Percentiles rank a stretch among this genome's conserved stretches.
These are phyloP conservation scores for Phyto melanocephala DNA, from an alignment of 2,888 invertebrate species.

Conservation along the genomic window DNA sequence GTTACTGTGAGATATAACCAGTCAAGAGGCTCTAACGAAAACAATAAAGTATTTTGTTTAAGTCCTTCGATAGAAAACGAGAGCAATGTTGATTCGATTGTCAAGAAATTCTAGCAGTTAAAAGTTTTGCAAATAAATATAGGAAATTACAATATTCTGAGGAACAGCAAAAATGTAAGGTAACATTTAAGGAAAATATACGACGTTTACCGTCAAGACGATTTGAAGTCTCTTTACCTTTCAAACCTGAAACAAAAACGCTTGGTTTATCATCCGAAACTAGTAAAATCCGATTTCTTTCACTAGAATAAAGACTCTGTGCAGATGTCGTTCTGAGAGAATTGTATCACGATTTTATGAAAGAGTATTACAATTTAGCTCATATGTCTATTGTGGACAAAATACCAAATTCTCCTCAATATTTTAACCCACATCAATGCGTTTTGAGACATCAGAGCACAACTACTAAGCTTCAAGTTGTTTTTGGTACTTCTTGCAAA, in stretches of 20 bases:
- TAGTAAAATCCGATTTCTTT: conserved; percentile 50
- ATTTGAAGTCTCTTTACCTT: conserved; percentile 10
- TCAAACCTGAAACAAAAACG: conserved; percentile 29
- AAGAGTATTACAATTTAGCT: conserved; percentile 10
- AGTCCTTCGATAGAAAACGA: background rate
- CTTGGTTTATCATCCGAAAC: background rate
- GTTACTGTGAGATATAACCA: background rate
- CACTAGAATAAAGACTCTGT: background rate
- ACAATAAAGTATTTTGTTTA: background rate
- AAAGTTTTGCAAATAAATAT: background rate
- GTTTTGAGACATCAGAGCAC: conserved; percentile 8
- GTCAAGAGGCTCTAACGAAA: background rate
- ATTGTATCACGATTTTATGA: conserved; percentile 20
- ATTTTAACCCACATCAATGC: conserved; percentile 40
- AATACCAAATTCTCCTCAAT: conserved; percentile 26
- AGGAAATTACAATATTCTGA: background rate
- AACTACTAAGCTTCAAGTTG: conserved; percentile 13
- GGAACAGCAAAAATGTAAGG: conserved; percentile 45
- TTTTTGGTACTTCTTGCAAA: background rate
- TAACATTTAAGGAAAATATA: conserved; percentile 17
- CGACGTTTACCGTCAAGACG: background rate
- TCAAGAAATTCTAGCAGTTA: background rate
- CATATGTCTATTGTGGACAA: conserved; percentile 1
- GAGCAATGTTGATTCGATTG: no score
- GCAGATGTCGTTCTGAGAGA: background rate